Conservation (phyloP, 2,888 invertebrate species). For the Dolichopus griseipennis region DNA sequence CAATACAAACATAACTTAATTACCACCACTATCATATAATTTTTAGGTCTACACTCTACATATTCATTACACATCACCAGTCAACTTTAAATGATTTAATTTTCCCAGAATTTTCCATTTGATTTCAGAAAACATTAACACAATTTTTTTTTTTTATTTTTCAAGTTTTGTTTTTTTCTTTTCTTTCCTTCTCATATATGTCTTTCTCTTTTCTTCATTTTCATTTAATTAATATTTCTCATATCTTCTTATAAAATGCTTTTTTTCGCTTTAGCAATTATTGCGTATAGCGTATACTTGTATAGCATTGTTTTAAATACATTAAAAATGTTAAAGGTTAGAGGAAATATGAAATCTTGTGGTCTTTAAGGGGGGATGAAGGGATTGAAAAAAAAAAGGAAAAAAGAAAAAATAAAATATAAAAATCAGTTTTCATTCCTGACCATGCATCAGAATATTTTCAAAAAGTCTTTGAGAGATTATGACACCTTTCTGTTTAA, state of each 20-base stretch:
- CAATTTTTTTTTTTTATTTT: background rate
- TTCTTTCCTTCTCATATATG: background rate
- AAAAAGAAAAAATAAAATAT: background rate
- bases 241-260: too few relatives aligned
- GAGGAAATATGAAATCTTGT: too few relatives aligned
- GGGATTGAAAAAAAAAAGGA: background rate
- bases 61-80: too few relatives aligned
- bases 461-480: background rate
- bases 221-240: background rate
- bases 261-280: too few relatives aligned
- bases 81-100: background rate
- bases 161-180: background rate
- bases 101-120: constrained; percentile 6
- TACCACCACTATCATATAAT: too few relatives aligned
- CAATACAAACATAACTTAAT: too few relatives aligned
- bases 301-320: too few relatives aligned
- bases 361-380: too few relatives aligned
- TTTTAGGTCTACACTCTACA: too few relatives aligned
- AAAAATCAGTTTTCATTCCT: background rate
- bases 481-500: constrained; percentile 5
- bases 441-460: background rate
- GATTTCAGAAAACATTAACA: background rate
- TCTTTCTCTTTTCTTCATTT: background rate
- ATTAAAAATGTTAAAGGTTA: too few relatives aligned
- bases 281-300: too few relatives aligned